Evolutionary conservation across 2,888 invertebrate genomes (phyloP).

Genomic region (Erebia epiphron): DNA sequence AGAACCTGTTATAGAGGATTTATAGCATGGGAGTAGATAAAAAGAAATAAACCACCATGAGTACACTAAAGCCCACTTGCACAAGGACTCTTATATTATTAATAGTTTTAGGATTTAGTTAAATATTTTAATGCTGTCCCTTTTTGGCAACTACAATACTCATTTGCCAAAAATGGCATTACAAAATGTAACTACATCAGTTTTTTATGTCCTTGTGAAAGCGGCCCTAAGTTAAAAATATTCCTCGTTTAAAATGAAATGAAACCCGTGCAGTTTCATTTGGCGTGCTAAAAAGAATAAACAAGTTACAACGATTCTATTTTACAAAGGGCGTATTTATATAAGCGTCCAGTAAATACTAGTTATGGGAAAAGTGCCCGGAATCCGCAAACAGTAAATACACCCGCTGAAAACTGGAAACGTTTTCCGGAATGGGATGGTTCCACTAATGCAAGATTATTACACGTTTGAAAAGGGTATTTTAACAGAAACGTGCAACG

Average conservation of each 20-base stretch:
- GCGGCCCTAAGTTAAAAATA: constrained; percentile 7
- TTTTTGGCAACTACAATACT: too few species aligned
- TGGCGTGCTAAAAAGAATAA: constrained; percentile 18
- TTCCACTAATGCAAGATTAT: neutral
- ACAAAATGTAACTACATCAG: too few species aligned
- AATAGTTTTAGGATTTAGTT: too few species aligned
- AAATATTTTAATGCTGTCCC: too few species aligned
- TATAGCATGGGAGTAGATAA: too few species aligned
- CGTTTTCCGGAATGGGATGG: neutral
- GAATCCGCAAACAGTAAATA: constrained; percentile 14
- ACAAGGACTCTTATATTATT: too few species aligned
- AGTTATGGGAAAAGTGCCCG: constrained; percentile 19
- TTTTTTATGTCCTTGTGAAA: too few species aligned
- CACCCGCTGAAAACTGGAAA: constrained; percentile 3
- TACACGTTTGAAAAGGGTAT: neutral
- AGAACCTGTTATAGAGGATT: too few species aligned
- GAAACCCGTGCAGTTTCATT: constrained; percentile 2
- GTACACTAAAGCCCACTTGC: too few species aligned
- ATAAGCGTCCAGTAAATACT: constrained; percentile 24
- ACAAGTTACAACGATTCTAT: constrained; percentile 1
- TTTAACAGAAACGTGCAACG: too few species aligned
- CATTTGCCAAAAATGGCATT: too few species aligned
- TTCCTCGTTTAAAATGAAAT: neutral
- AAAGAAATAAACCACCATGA: too few species aligned
- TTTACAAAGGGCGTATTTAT: constrained; percentile 20